A percentile compares a stretch with the other conserved stretches of the same genome.
These are phyloP conservation scores for Agrochola circellaris DNA, from an alignment of 2,888 invertebrate species.

Conservation along the genomic window DNA sequence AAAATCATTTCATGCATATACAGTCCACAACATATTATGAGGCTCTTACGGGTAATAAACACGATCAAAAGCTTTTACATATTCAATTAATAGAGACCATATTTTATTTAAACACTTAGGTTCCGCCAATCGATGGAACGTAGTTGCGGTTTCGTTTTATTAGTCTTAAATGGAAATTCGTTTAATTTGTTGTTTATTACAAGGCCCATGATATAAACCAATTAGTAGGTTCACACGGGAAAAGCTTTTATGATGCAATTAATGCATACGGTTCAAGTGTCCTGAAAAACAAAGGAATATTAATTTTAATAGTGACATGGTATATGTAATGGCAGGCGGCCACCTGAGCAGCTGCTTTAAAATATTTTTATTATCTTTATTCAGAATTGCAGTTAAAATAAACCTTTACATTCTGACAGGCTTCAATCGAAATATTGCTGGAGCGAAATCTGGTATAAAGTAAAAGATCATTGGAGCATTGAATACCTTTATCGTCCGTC, in stretches of 20 bases:
- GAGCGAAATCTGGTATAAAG: conserved; percentile 57
- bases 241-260: conserved; percentile 84
- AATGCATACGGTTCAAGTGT: conserved; percentile 78
- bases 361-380: conserved; percentile 63
- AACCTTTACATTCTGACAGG: conserved; percentile 26
- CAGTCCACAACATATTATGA: conserved; percentile 32
- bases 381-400: conserved; percentile 49
- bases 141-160: conserved; percentile 58
- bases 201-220: conserved; percentile 74
- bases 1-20: conserved; percentile 72
- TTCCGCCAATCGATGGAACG: conserved; percentile 32
- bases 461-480: conserved; percentile 73
- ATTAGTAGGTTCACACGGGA: conserved; percentile 76
- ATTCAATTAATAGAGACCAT: conserved; percentile 49
- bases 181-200: conserved; percentile 74
- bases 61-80: conserved; percentile 40
- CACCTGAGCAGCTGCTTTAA: conserved; percentile 76
- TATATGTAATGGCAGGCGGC: conserved; percentile 72
- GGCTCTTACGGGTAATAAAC: conserved; percentile 55
- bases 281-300: conserved; percentile 82
- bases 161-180: conserved; percentile 70
- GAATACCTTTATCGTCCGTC: conserved; percentile 78
- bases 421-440: conserved; percentile 51
- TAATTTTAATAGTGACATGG: conserved; percentile 83
- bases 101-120: conserved; percentile 55